A percentile compares a stretch with the other conserved stretches of the same genome.
phyloP scores from a whole-genome alignment of 2,113 vertebrate species.

The Cercopithecus mona region DNA sequence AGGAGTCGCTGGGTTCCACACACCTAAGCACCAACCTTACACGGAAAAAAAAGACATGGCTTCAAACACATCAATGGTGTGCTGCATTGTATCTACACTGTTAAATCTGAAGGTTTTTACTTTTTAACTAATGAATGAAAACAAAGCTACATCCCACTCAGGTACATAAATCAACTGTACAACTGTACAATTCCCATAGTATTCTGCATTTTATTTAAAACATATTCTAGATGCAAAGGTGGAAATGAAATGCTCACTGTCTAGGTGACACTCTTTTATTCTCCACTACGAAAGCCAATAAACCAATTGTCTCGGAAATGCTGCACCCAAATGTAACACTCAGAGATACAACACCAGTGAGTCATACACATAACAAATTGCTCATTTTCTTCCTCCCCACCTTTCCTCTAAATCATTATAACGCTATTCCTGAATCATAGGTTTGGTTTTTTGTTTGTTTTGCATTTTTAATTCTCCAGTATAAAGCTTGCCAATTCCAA shows the following conservation, averaged over 20 bases:
- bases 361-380: background rate
- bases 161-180: background rate
- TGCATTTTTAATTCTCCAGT: background rate
- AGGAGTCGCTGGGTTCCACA: background rate
- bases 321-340: background rate
- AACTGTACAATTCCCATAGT: background rate
- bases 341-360: background rate
- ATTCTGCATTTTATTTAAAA: background rate
- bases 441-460: background rate
- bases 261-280: background rate
- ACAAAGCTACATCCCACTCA: background rate
- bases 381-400: conserved; percentile 62
- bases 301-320: background rate
- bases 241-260: background rate
- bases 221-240: background rate
- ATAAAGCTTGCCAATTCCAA: conserved; percentile 27
- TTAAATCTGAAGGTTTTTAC: background rate
- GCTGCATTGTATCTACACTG: background rate
- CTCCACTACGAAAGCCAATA: background rate
- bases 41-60: background rate
- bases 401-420: conserved; percentile 74
- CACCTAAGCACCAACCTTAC: background rate
- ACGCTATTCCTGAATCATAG: background rate
- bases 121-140: background rate
- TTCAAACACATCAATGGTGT: background rate